Evolutionary conservation across 2,888 invertebrate species (phyloP).

Genomic region (Cremastobaeus sp.): DNA sequence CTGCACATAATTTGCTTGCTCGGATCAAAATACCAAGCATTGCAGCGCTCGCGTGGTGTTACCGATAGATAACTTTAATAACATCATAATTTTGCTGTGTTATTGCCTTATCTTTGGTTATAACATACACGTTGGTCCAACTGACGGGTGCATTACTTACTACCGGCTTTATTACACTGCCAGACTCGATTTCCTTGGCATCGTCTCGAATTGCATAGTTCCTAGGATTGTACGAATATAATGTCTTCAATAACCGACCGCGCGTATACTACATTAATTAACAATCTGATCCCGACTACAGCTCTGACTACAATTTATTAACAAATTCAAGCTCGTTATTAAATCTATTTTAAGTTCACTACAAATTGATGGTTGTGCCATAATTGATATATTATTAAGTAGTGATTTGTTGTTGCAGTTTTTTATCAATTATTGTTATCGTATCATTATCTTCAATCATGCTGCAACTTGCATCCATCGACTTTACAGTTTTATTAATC

Average conservation of each 20-base stretch:
- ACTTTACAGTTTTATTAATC: too few species aligned
- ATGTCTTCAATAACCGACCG: slow-evolving; percentile 40
- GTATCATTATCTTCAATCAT: too few species aligned
- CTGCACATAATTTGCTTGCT: slow-evolving; percentile 4
- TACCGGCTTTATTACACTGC: slow-evolving; percentile 46
- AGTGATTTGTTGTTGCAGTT: too few species aligned
- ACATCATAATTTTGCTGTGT: slow-evolving; percentile 53
- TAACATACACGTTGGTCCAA: slow-evolving; percentile 40
- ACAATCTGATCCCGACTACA: slow-evolving; percentile 25
- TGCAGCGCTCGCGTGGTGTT: slow-evolving; percentile 48
- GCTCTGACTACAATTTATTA: slow-evolving; percentile 25
- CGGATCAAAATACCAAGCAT: slow-evolving; percentile 46
- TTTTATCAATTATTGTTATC: too few species aligned
- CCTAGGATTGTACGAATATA: slow-evolving; percentile 39
- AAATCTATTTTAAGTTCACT: slow-evolving; percentile 17
- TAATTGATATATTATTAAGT: too few species aligned
- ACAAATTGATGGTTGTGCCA: slow-evolving; percentile 8
- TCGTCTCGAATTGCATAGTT: slow-evolving; percentile 35
- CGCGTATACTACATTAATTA: slow-evolving; percentile 40
- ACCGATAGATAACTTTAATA: slow-evolving; percentile 64
- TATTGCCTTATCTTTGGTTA: slow-evolving; percentile 56
- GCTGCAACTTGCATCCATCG: too few species aligned
- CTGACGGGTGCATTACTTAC: slow-evolving; percentile 60
- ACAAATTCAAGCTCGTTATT: slow-evolving; percentile 42
- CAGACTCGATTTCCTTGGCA: slow-evolving; percentile 42